Evolutionary conservation across 2,888 invertebrate species (phyloP), one percentile per base, ranked within the genome.

Genomic region (Punctoribates punctum): DNA sequence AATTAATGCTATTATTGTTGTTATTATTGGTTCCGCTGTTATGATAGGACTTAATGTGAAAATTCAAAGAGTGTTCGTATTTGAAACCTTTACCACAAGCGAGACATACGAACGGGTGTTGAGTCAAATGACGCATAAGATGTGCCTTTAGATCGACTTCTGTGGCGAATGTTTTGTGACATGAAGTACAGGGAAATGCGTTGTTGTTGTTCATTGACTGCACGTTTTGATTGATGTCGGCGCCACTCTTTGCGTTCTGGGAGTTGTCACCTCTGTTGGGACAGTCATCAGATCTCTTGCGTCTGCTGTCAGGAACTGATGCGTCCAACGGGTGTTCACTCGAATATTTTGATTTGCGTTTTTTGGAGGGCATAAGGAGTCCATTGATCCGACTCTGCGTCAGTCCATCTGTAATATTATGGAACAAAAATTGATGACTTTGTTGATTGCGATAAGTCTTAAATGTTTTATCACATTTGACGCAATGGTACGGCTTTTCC

Each of bases 41-140:
- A 67, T 79, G 79, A 25, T 78, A 78, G n/a, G 76, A 75, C 57
- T 79, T 79, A 6, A 77, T 77, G 67, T 79, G 79, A 73, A 79
- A 79, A 48, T 77, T 73, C 23, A 79, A 72, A 15, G 75, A 75
- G 65, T 79, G 79, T 13, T 78, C 78, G 60, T 79, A 79, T 67
- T 79, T 79, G 57, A 79, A 79, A 27, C 79, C 79, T 72, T 78
- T 78, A 20, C 78, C 79, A 72, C 79, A 79, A 11, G 73, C 77
- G 20, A 76, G 67, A 65, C 79, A 79, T 27, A 76, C 74, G 65
- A 72, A 79, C 11, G 79, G 79, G 51, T 79, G 78, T 73, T 78
- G 78, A 23, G 77, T 78, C 20, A 77, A n/a, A 62, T 78, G 77
- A 38, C 78, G 60, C 38, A 78, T 76, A 13, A 76, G 38, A 60